Conservation (phyloP, 2,113 vertebrate species). For the Zingel zingel region DNA sequence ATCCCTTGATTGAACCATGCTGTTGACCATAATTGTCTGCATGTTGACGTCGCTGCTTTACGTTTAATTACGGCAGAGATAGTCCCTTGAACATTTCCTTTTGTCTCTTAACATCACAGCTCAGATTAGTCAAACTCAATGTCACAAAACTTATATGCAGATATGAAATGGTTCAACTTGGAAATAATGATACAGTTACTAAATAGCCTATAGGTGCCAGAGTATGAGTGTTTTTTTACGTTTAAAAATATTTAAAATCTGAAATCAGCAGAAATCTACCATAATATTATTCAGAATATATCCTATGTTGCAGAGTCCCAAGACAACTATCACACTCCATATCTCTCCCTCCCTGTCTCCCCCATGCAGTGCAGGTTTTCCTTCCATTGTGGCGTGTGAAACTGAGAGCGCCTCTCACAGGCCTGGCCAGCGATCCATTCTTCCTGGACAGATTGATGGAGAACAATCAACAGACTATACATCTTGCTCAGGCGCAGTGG, state of each 20-base stretch:
- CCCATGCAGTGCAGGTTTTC: slow-evolving; percentile 92
- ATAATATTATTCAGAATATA: not conserved
- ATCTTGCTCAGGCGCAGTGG: slow-evolving; percentile 63
- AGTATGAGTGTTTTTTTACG: not conserved
- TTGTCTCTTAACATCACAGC: slow-evolving; percentile 69
- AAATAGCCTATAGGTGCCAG: slow-evolving; percentile 21
- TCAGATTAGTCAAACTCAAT: slow-evolving; percentile 76
- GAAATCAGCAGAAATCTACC: not conserved
- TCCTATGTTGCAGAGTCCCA: slow-evolving; percentile 31
- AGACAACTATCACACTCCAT: slow-evolving; percentile 41
- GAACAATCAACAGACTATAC: slow-evolving; percentile 91
- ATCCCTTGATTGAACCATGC: slow-evolving; percentile 71
- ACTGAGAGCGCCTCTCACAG: slow-evolving; percentile 94
- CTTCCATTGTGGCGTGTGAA: slow-evolving; percentile 94
- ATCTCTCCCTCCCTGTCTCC: slow-evolving; percentile 85
- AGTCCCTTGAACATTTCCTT: slow-evolving; percentile 70
- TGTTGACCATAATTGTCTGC: slow-evolving; percentile 77
- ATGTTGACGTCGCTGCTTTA: slow-evolving; percentile 70
- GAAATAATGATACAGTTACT: slow-evolving; percentile 44
- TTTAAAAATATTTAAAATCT: not conserved
- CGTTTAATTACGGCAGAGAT: slow-evolving; percentile 76
- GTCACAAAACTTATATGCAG: slow-evolving; percentile 57
- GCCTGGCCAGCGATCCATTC: slow-evolving; percentile 93
- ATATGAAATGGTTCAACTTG: slow-evolving; percentile 49
- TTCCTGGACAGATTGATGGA: slow-evolving; percentile 98